Evolutionary conservation across 2,888 invertebrate species (phyloP).

Genomic region (Villa cingulata): DNA sequence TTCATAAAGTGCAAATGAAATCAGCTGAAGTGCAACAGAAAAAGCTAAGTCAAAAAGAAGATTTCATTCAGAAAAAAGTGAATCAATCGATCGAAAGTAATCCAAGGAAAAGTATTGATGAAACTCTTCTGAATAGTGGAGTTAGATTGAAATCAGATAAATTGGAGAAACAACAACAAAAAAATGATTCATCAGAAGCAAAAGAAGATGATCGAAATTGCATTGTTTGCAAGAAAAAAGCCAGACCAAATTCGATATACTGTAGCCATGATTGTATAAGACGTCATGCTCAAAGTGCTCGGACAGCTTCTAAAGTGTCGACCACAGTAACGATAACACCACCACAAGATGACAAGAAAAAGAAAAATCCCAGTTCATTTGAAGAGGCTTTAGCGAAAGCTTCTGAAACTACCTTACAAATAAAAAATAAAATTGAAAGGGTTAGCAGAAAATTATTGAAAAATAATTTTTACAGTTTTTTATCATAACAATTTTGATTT

Average conservation of each 20-base stretch:
- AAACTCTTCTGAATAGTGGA: not conserved
- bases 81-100: not conserved
- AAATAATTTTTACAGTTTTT: not conserved
- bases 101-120: not conserved
- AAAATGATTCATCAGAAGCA: not conserved
- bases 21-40: not conserved
- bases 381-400: slow-evolving; percentile 30
- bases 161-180: not conserved
- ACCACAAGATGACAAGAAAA: slow-evolving; percentile 22
- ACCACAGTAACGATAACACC: slow-evolving; percentile 13
- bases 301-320: slow-evolving; percentile 22
- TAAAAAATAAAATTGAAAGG: slow-evolving; percentile 28
- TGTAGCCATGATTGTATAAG: slow-evolving; percentile 81
- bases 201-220: slow-evolving; percentile 33
- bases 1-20: slow-evolving; percentile 1
- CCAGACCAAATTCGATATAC: slow-evolving; percentile 71
- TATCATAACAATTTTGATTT: not conserved
- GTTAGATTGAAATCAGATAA: not conserved
- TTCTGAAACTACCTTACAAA: slow-evolving; percentile 20
- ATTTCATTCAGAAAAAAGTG: not conserved
- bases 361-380: slow-evolving; percentile 30
- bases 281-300: slow-evolving; percentile 64
- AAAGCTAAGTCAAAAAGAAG: not conserved
- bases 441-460: too few relatives aligned
- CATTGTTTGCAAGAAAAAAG: slow-evolving; percentile 63